Percentiles rank a stretch among this genome's conserved stretches.
Conservation (phyloP, 2,888 invertebrate genomes). For the Tanytarsus gracilentus region DNA sequence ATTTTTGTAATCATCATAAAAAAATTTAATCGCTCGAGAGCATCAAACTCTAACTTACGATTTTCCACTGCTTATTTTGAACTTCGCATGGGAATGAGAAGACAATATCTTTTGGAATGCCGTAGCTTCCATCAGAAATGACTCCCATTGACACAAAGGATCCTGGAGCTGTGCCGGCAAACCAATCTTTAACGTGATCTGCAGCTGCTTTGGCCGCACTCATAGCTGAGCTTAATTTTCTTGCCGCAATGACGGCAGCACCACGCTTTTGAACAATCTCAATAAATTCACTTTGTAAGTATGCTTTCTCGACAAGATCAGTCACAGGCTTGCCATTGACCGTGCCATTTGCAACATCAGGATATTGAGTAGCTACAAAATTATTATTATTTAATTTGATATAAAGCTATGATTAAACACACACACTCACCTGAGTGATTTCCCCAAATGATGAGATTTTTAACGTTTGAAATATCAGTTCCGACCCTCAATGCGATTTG, state of each 20-base stretch:
- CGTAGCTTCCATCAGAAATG: constrained; percentile 91
- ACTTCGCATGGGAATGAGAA: constrained; percentile 93
- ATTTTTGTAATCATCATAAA: too few relatives aligned
- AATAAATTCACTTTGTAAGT: constrained; percentile 73
- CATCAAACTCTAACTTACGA: constrained; percentile 48
- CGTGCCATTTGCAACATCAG: constrained; percentile 74
- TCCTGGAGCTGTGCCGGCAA: constrained; percentile 69
- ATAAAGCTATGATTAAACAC: too few relatives aligned
- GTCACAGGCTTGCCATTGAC: constrained; percentile 49
- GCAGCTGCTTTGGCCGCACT: constrained; percentile 98
- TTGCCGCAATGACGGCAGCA: constrained; percentile 91
- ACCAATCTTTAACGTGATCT: constrained; percentile 97
- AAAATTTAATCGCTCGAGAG: neutral
- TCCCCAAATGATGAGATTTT: constrained; percentile 96
- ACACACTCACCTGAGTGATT: constrained; percentile 68
- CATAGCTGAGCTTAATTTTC: constrained; percentile 98
- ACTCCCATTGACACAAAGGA: constrained; percentile 94
- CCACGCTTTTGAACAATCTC: constrained; percentile 94
- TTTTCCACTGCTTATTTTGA: constrained; percentile 70
- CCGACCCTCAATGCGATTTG: constrained; percentile 69
- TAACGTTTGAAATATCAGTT: constrained; percentile 63
- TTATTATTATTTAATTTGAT: too few relatives aligned
- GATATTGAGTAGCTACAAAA: constrained; percentile 84
- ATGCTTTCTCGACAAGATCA: constrained; percentile 70
- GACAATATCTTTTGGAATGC: constrained; percentile 77